Evolutionary conservation across 2,888 invertebrate species (phyloP).

Genomic region (Ptychoptera contaminata): DNA sequence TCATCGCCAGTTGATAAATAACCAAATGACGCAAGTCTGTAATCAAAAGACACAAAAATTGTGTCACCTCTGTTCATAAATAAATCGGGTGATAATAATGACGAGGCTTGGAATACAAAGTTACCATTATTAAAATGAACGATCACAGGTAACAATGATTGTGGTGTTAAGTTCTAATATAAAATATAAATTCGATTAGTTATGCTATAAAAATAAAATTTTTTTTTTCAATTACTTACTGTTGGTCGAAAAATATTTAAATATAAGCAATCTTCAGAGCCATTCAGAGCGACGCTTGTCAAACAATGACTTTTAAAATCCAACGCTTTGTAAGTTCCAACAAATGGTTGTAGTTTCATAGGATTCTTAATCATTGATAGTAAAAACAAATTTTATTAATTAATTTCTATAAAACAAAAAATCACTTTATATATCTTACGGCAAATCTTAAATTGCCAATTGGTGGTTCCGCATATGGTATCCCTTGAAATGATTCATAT

Average conservation of each 20-base stretch:
- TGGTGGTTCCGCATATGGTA: slow-evolving; percentile 25
- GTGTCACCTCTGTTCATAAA: slow-evolving; percentile 30
- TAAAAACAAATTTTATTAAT: no score
- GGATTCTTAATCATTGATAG: no score
- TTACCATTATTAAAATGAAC: slow-evolving; percentile 24
- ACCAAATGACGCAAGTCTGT: slow-evolving; percentile 28
- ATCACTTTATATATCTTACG: no score
- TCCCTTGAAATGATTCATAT: slow-evolving; percentile 26
- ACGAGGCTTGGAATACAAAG: slow-evolving; percentile 18
- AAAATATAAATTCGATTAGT: not conserved
- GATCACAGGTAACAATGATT: slow-evolving; percentile 15
- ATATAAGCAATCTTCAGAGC: slow-evolving; percentile 35
- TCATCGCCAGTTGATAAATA: slow-evolving; percentile 33
- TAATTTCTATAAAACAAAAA: no score
- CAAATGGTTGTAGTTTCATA: no score
- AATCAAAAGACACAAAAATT: slow-evolving; percentile 27
- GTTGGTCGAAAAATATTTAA: slow-evolving; percentile 33
- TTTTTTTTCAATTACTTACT: slow-evolving; percentile 12
- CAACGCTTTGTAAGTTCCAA: slow-evolving; percentile 14
- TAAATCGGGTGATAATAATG: slow-evolving; percentile 28
- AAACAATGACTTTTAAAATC: slow-evolving; percentile 24
- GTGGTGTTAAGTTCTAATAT: no score
- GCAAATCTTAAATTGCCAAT: slow-evolving; percentile 20
- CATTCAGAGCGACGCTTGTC: slow-evolving; percentile 14
- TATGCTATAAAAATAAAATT: not conserved